Base-by-base conservation (phyloP, 2,888 invertebrate species). In the Abrostola triplasia region DNA sequence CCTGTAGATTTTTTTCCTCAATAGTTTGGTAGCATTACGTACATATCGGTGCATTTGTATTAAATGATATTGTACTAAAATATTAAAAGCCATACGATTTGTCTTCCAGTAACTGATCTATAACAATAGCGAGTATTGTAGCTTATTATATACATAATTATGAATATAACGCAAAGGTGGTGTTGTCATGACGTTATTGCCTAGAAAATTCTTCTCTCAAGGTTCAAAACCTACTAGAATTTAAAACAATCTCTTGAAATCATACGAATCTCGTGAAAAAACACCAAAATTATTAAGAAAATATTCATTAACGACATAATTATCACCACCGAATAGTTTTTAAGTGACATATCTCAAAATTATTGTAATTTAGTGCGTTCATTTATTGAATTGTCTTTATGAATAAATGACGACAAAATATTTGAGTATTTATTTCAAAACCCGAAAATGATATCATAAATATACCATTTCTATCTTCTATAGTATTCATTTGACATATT, bases 51-150 rank as follows among this genome's bases (percentile, higher is more conserved):
- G 93, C 91, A 90, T 92, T 92, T 91, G 84, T 91, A 92, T 91
- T 92, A 88, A 76, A 86, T 85, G 89, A 81, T 82, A 84, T 87
- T 88, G 86, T 91, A 92, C 88, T 90, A 90, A 90, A 80, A 76
- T 93, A 94, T 93, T 91, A 87, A 94, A 94, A 91, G 95, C 95
- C 95, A 95, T 95, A 95, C 94, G 91, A 95, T 92, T 95, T 95
- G 95, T 95, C 95, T 95, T 95, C 95, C 95, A 95, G 90, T 93
- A 94, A 94, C 87, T 93, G 92, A 92, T 92, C 93, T 92, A 92
- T 90, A 90, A 91, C 92, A 92, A 93, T 94, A 94, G 93, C 84
- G 86, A 89, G 87, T 92, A 93, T 92, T 92, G 90, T 93, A 94
- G 93, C 94, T 94, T 93, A 93, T 91, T 91, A 90, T 90, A 87